Percentiles rank a stretch among this genome's conserved stretches.
phyloP scores from a whole-genome alignment of 1,140 invertebrate genomes.

The Aphis craccivora region DNA sequence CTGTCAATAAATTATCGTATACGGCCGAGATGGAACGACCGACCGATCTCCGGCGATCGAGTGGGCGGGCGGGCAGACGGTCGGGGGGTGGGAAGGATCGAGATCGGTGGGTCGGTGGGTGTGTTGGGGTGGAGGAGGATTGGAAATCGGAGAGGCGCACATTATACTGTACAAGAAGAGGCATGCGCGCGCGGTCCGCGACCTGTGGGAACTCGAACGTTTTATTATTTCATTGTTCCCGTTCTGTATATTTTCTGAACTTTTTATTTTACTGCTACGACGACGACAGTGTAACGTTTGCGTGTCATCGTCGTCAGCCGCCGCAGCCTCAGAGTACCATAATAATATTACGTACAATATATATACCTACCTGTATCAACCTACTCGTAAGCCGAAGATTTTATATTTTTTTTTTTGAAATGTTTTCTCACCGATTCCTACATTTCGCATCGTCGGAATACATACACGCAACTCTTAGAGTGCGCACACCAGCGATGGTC shows the following conservation, averaged over 20 bases:
- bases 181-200: background rate
- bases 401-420: background rate
- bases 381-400: background rate
- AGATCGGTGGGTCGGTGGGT: background rate
- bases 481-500: no score
- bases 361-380: background rate
- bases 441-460: constrained; percentile 23
- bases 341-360: background rate
- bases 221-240: constrained; percentile 58
- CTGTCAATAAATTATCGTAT: constrained; percentile 56
- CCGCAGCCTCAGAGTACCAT: background rate
- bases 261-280: background rate
- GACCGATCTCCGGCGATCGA: background rate
- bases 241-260: constrained; percentile 32
- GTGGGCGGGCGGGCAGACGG: background rate
- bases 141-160: constrained; percentile 40
- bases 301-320: background rate
- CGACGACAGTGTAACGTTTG: background rate
- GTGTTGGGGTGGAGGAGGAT: background rate
- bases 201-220: constrained; percentile 56
- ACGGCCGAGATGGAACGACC: background rate
- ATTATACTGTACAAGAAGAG: background rate
- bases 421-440: background rate
- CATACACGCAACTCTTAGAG: background rate
- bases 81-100: background rate